Conservation (phyloP, 2,113 vertebrate species). For the Proteles cristata region DNA sequence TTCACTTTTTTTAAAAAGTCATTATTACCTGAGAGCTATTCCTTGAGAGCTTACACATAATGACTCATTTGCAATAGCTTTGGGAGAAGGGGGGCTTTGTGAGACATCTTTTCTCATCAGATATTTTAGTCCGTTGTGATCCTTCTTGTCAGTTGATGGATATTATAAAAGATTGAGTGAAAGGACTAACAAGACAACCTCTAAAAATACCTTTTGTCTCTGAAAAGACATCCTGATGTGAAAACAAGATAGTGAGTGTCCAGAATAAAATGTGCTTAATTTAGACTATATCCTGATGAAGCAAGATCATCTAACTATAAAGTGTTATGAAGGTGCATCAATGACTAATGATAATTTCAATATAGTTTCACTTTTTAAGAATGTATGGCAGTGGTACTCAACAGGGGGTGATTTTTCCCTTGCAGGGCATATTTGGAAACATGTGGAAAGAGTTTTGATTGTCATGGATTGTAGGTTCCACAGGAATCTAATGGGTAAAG, state of each 20-base stretch:
- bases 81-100: background rate
- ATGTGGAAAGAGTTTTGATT: background rate
- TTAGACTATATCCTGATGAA: slow-evolving; percentile 18
- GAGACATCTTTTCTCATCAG: slow-evolving; percentile 31
- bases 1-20: background rate
- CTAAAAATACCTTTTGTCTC: slow-evolving; percentile 30
- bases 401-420: background rate
- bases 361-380: background rate
- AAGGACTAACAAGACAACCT: background rate
- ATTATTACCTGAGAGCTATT: slow-evolving; percentile 28
- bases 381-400: background rate
- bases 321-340: background rate
- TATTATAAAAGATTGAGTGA: slow-evolving; percentile 6
- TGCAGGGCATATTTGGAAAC: background rate
- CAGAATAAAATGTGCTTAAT: slow-evolving; percentile 10
- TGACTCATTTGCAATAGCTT: slow-evolving; percentile 38
- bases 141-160: background rate
- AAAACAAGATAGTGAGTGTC: background rate
- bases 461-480: background rate
- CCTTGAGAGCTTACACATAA: slow-evolving; percentile 8
- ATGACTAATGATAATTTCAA: slow-evolving; percentile 4
- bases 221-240: slow-evolving; percentile 15
- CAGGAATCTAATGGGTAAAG: background rate
- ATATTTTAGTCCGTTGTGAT: background rate
- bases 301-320: background rate